Evolutionary conservation across 1,140 invertebrate genomes (phyloP).

Genomic region (Pseudomyrmex flavicornis): DNA sequence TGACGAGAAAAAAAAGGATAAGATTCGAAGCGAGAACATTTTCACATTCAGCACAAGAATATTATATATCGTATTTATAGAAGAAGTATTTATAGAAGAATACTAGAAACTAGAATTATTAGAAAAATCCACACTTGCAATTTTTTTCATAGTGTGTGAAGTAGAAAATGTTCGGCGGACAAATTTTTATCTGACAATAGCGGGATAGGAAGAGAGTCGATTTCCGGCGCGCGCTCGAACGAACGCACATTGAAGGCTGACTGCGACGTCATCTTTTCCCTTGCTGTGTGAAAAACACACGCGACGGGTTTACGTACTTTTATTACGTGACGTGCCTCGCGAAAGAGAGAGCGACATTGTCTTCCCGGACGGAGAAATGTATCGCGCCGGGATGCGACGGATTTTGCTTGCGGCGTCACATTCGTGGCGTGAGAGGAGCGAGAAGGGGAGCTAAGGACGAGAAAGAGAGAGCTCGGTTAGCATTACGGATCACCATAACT

Average conservation of each 20-base stretch:
- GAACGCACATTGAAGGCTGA: neutral
- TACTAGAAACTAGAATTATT: too few relatives aligned
- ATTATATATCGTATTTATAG: neutral
- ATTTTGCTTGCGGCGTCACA: constrained; percentile 16
- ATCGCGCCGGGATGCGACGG: constrained; percentile 9
- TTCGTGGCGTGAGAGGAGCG: too few relatives aligned
- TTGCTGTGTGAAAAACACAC: neutral
- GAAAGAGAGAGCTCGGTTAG: constrained; percentile 64
- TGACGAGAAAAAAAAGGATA: neutral
- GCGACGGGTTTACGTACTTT: constrained; percentile 7
- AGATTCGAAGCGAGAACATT: neutral
- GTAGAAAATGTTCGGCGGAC: neutral
- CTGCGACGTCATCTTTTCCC: constrained; percentile 1
- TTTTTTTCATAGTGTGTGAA: too few relatives aligned
- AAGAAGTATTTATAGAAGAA: too few relatives aligned
- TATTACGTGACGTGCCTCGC: constrained; percentile 42
- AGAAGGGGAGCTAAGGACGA: neutral
- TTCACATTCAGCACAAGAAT: neutral
- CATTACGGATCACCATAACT: constrained; percentile 79
- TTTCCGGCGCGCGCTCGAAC: neutral
- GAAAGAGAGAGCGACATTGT: neutral
- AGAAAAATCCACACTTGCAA: neutral
- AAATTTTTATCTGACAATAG: constrained; percentile 11
- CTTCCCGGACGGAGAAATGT: constrained; percentile 15
- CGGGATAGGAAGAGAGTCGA: neutral